Percentiles rank a stretch among this genome's conserved stretches.
phyloP scores from a whole-genome alignment of 2,797 vertebrate species.

The Salarias fasciatus region DNA sequence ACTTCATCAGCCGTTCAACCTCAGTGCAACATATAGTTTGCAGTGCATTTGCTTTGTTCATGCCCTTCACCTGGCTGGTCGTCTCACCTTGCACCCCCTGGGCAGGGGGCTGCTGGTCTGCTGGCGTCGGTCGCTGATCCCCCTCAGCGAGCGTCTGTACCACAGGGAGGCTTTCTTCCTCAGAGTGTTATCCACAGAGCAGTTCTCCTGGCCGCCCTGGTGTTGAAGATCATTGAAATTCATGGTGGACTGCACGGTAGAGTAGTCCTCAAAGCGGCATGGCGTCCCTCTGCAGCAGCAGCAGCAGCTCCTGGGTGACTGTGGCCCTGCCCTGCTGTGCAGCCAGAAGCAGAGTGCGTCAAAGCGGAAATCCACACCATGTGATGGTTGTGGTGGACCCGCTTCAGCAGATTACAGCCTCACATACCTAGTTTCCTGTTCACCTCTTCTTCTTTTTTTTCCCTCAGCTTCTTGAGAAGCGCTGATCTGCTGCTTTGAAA shows the following conservation, averaged over 20 bases:
- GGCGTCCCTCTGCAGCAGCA: constrained; percentile 46
- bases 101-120: constrained; percentile 78
- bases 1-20: no score
- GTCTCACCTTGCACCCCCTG: constrained; percentile 83
- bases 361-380: constrained; percentile 83
- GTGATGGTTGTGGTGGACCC: constrained; percentile 84
- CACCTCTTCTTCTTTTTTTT: constrained; percentile 38
- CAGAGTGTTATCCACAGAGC: constrained; percentile 61
- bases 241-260: constrained; percentile 76
- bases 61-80: neutral
- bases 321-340: constrained; percentile 41
- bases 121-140: constrained; percentile 61
- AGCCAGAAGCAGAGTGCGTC: constrained; percentile 56
- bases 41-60: neutral
- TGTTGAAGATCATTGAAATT: constrained; percentile 78
- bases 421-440: constrained; percentile 48
- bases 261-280: constrained; percentile 64
- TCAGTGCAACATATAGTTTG: no score
- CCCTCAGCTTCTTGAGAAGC: constrained; percentile 51
- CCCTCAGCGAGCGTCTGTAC: constrained; percentile 71
- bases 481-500: constrained; percentile 42
- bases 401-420: constrained; percentile 67
- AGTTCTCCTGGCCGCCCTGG: constrained; percentile 70
- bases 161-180: constrained; percentile 75
- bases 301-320: constrained; percentile 51